Evolutionary conservation across 1,140 invertebrate species (phyloP).

Genomic region (Solenopsis fugax): DNA sequence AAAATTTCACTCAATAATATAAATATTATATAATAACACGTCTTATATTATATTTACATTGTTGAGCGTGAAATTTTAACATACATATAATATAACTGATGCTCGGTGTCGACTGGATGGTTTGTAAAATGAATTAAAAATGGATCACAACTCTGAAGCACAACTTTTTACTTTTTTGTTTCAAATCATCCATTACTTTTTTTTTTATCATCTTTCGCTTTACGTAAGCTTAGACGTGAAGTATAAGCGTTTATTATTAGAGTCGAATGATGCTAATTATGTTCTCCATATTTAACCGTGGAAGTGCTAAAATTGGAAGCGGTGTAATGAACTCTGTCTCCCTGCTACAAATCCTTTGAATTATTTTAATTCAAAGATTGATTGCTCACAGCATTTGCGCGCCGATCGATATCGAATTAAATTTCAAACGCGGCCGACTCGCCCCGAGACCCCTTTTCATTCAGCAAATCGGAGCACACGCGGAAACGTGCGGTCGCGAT

Average conservation of each 20-base stretch:
- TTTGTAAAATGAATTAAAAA: constrained; percentile 11
- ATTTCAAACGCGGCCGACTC: constrained; percentile 33
- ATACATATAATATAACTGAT: too few relatives aligned
- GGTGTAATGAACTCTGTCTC: constrained; percentile 1
- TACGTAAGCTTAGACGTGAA: background rate
- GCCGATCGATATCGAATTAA: constrained; percentile 49
- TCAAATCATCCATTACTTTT: background rate
- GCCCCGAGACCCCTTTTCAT: constrained; percentile 1
- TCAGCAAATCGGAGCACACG: constrained; percentile 34
- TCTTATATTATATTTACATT: too few relatives aligned
- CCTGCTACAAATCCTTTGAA: background rate
- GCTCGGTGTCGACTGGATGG: background rate
- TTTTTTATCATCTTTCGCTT: background rate
- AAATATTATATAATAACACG: too few relatives aligned
- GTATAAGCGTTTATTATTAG: background rate
- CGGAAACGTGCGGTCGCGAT: constrained; percentile 24
- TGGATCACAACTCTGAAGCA: background rate
- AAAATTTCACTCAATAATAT: too few relatives aligned
- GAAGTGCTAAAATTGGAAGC: background rate
- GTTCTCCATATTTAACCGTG: background rate
- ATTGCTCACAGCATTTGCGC: constrained; percentile 8
- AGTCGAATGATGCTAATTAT: background rate
- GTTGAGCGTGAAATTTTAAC: too few relatives aligned
- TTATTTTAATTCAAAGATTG: constrained; percentile 22
- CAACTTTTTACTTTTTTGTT: background rate